Conservation (phyloP, 2,797 vertebrate genomes). For the Hybognathus amarus region DNA sequence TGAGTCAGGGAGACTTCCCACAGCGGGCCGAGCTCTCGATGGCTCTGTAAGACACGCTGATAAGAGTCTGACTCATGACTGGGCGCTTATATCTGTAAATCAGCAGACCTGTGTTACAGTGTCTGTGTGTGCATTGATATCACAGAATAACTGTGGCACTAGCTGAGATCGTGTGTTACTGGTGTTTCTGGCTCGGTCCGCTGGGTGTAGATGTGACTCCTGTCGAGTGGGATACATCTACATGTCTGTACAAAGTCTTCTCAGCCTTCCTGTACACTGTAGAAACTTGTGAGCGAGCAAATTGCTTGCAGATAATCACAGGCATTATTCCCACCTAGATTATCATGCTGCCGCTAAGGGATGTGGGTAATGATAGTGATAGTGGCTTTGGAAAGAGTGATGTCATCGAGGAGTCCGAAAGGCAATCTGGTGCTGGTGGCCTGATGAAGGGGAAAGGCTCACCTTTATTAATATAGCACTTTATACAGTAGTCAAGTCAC, state of each 20-base stretch:
- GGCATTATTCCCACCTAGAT: conserved; percentile 71
- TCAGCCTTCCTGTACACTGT: conserved; percentile 29
- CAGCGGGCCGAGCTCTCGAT: conserved; percentile 47
- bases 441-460: conserved; percentile 36
- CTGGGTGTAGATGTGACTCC: conserved; percentile 13
- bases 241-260: conserved; percentile 49
- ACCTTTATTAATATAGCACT: too few species aligned
- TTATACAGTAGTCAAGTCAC: too few species aligned
- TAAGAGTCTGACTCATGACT: conserved; percentile 53
- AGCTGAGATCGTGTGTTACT: neutral
- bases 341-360: conserved; percentile 63
- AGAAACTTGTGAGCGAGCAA: conserved; percentile 38
- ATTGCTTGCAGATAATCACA: conserved; percentile 61
- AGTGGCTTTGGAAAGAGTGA: conserved; percentile 73
- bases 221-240: too few species aligned
- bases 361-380: conserved; percentile 69
- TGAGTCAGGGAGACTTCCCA: conserved; percentile 71
- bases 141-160: conserved; percentile 30
- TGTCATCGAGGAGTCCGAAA: conserved; percentile 57
- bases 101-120: conserved; percentile 12
- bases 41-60: conserved; percentile 48
- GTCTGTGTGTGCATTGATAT: conserved; percentile 33
- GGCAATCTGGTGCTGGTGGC: conserved; percentile 51
- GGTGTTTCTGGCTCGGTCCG: neutral
- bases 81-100: conserved; percentile 35